Evolutionary conservation across 2,797 vertebrate species (phyloP).

Genomic region (Labroides dimidiatus): DNA sequence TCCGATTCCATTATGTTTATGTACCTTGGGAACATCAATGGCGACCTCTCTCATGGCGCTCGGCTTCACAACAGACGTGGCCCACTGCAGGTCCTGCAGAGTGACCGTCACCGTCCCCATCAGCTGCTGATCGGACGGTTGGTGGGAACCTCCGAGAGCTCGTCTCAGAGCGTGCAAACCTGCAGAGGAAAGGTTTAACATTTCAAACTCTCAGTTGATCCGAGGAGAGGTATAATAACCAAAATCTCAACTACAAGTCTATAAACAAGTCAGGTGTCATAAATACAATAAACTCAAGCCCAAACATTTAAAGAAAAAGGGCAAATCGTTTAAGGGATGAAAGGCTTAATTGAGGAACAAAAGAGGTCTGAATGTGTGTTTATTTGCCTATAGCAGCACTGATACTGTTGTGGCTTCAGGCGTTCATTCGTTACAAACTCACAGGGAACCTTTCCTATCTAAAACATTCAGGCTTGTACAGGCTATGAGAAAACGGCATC

Average conservation of each 20-base stretch:
- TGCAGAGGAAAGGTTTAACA: slow-evolving; percentile 53
- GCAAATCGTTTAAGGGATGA: slow-evolving; percentile 19
- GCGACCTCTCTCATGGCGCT: slow-evolving; percentile 98
- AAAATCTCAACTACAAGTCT: too few species aligned
- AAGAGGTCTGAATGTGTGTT: slow-evolving; percentile 27
- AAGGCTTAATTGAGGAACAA: slow-evolving; percentile 24
- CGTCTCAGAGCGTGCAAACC: slow-evolving; percentile 89
- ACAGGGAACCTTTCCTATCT: slow-evolving; percentile 39
- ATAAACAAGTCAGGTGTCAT: background rate
- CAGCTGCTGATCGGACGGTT: slow-evolving; percentile 83
- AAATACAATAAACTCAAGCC: too few species aligned
- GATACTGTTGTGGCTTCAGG: slow-evolving; percentile 40
- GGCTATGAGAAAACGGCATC: slow-evolving; percentile 55
- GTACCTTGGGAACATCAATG: slow-evolving; percentile 94
- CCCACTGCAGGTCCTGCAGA: slow-evolving; percentile 90
- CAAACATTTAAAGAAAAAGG: background rate
- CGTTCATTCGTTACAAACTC: slow-evolving; percentile 49
- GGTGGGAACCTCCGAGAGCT: slow-evolving; percentile 75
- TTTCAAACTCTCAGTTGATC: background rate
- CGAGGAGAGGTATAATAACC: too few species aligned
- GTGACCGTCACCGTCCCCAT: slow-evolving; percentile 86
- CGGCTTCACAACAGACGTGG: slow-evolving; percentile 91
- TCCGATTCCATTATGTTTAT: background rate
- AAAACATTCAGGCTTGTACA: slow-evolving; percentile 65
- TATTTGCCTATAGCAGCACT: slow-evolving; percentile 44